Base-by-base conservation (phyloP, 2,113 vertebrate species). In the Hucho hucho region DNA sequence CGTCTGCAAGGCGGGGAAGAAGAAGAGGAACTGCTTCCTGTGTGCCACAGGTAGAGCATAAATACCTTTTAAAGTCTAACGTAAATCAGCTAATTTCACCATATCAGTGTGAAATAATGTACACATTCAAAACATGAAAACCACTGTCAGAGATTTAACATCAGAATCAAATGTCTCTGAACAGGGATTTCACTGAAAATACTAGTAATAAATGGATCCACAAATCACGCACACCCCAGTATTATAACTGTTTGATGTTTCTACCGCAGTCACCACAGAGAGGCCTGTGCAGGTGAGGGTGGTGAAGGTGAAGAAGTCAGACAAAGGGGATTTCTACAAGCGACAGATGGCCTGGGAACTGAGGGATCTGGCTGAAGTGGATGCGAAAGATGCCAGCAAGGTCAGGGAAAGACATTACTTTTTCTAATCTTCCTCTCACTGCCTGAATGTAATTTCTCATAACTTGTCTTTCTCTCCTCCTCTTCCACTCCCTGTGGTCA, bases 251-350 rank as follows among this genome's bases (percentile, higher is more conserved):
- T 64, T 1, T 5, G 1, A 9, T 77, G n/a, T 86, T 4, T 79
- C 80, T 84, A 59, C 70, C 78, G 78, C 80, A 99, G 97, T 98
- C 77, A 98, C 97, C 22, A 98, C 96, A 0, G 98, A 99, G 82
- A 93, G 96, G 25, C 98, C 97, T 0, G 95, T 99, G 67, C 96
- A 97, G 84, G 98, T 98, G 13, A 97, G 95, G 32, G 97, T 99
- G 87, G 96, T 99, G 1, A 99, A 99, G 85, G 97, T 99, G 82
- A 99, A 99, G 87, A 99, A 99, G 79, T 98, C 97, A 0, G 98
- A 99, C 87, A 99, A 99, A 82, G 98, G 98, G 53, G 98, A 99
- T 83, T 98, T 97, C 90, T 99, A 99, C 90, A 99, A 99, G 87
- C 94, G 96, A 58, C 98, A 99, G 75, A 94, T 94, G 87, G 95